Conservation (phyloP, 2,113 vertebrate species). For the Arizona elegans region DNA sequence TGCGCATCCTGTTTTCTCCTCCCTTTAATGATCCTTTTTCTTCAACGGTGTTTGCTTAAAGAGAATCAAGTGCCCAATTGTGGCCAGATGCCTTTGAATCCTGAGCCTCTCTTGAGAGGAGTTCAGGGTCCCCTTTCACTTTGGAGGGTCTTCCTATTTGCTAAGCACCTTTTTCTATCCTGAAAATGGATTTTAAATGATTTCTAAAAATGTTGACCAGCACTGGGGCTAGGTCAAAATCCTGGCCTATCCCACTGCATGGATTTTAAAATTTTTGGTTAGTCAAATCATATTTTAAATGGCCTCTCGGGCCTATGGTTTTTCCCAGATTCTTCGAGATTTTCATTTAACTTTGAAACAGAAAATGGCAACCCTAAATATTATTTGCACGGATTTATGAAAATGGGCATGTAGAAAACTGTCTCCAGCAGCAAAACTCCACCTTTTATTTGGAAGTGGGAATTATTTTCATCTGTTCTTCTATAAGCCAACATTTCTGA, state of each 20-base stretch:
- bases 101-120: background rate
- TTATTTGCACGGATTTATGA: slow-evolving; percentile 11
- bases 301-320: background rate
- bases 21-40: background rate
- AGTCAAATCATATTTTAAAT: background rate
- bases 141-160: background rate
- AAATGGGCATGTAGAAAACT: slow-evolving; percentile 33
- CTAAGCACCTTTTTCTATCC: background rate
- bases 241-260: background rate
- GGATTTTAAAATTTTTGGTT: background rate
- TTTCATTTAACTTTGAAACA: background rate
- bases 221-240: background rate
- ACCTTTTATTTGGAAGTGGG: background rate
- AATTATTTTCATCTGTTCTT: slow-evolving; percentile 39
- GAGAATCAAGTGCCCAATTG: background rate
- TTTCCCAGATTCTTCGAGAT: background rate
- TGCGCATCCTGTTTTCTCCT: too few species aligned
- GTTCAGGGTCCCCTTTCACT: background rate
- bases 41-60: background rate
- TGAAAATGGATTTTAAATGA: background rate
- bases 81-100: background rate
- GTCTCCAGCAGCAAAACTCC: slow-evolving; percentile 23
- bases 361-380: slow-evolving; percentile 17
- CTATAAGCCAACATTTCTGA: slow-evolving; percentile 38
- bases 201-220: background rate